Conservation (phyloP, 2,797 vertebrate genomes). For the Tragopan temminckii region DNA sequence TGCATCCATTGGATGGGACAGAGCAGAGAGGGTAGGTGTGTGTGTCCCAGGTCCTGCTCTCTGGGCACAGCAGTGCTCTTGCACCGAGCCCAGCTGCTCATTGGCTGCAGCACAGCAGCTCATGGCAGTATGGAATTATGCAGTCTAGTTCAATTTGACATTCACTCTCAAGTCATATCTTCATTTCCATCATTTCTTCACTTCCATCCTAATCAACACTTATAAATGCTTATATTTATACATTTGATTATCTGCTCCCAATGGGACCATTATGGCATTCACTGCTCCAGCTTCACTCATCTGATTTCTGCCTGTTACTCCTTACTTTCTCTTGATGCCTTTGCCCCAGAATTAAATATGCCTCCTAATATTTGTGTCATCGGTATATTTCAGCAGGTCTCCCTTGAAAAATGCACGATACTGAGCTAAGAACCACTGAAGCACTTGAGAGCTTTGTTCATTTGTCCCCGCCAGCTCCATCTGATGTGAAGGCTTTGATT, state of each 20-base stretch:
- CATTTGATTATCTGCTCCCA: slow-evolving; percentile 22
- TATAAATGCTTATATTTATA: not conserved
- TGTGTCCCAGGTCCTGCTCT: not conserved
- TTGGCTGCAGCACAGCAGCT: not conserved
- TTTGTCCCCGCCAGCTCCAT: not conserved
- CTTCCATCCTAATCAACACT: not conserved
- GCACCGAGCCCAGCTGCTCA: not conserved
- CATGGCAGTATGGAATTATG: not conserved
- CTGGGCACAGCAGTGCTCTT: not conserved
- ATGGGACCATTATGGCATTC: not conserved
- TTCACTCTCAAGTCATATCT: not conserved
- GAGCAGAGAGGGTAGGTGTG: not conserved
- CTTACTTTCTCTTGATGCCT: not conserved
- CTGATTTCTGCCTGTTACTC: not conserved
- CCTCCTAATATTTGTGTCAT: not conserved
- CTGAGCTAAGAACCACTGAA: not conserved
- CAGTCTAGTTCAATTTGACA: not conserved
- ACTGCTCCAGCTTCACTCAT: not conserved
- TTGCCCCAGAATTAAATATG: not conserved
- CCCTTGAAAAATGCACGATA: not conserved
- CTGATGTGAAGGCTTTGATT: not conserved
- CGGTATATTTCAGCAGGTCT: not conserved
- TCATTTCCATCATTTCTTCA: not conserved
- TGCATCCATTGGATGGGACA: not conserved
- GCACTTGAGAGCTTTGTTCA: not conserved